Evolutionary conservation across 1,140 invertebrate genomes (phyloP).

Genomic region (Camponotus vicinus): DNA sequence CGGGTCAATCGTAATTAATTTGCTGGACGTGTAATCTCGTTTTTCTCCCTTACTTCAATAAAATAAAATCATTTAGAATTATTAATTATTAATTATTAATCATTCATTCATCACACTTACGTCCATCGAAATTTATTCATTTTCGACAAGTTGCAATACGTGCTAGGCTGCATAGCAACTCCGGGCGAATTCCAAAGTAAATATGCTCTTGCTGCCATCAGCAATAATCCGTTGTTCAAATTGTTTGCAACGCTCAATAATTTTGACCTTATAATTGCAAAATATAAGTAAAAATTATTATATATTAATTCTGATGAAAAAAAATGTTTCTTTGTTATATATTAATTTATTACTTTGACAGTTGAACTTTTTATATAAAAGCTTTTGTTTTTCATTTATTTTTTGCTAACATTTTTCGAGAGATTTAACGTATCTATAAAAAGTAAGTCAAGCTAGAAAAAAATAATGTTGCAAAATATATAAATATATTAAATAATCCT

Average conservation of each 20-base stretch:
- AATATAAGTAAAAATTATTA: neutral
- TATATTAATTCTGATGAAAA: no score
- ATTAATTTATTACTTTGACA: no score
- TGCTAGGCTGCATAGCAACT: conserved; percentile 72
- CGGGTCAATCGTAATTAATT: conserved; percentile 68
- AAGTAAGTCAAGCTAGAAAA: no score
- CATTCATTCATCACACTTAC: conserved; percentile 46
- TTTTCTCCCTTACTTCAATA: conserved; percentile 27
- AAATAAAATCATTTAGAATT: conserved; percentile 12
- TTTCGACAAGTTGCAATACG: conserved; percentile 60
- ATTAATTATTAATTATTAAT: conserved; percentile 11
- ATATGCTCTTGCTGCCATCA: conserved; percentile 78
- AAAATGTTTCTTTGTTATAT: no score
- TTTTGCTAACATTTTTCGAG: no score
- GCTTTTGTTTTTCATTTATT: no score
- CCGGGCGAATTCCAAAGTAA: conserved; percentile 79
- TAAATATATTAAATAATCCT: no score
- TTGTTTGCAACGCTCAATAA: conserved; percentile 64
- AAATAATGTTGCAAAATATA: no score
- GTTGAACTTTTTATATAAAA: no score
- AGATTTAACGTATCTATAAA: no score
- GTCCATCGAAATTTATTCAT: conserved; percentile 59
- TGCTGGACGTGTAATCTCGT: conserved; percentile 35
- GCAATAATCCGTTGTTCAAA: conserved; percentile 67
- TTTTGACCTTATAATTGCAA: conserved; percentile 63